These are phyloP conservation scores for Campylomormyrus numenius DNA, from an alignment of 2,113 vertebrate genomes.

Conservation along the genomic window DNA sequence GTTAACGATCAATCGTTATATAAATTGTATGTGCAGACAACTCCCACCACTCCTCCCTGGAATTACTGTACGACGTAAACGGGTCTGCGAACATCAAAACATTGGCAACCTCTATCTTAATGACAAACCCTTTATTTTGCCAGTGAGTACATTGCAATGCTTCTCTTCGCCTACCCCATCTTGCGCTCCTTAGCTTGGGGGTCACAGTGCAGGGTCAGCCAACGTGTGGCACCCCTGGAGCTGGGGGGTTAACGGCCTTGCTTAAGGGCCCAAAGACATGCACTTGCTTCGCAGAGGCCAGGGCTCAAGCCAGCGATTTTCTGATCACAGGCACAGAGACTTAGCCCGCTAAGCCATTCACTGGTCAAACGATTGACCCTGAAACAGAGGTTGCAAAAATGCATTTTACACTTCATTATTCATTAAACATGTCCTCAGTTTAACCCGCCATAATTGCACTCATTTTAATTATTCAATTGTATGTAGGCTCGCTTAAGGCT, in stretches of 20 bases:
- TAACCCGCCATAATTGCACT: neutral
- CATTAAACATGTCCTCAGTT: neutral
- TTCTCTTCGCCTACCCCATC: neutral
- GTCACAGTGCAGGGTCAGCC: neutral
- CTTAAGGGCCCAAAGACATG: neutral
- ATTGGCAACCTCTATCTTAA: neutral
- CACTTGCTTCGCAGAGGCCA: neutral
- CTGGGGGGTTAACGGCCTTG: neutral
- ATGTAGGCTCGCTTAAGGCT: neutral
- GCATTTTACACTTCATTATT: neutral
- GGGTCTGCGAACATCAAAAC: neutral
- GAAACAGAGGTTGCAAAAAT: neutral
- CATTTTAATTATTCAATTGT: neutral
- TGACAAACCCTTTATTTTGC: neutral
- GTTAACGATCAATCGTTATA: neutral
- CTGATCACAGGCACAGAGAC: neutral
- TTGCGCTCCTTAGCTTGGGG: neutral
- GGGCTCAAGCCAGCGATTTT: neutral
- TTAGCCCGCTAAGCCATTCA: neutral
- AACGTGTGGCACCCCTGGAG: neutral
- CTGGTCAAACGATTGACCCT: neutral
- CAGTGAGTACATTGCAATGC: neutral
- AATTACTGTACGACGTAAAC: neutral
- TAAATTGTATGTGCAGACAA: neutral
- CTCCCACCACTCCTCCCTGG: neutral